Base-by-base conservation (phyloP, 2,113 vertebrate genomes). In the Aspiorhynchus laticeps region DNA sequence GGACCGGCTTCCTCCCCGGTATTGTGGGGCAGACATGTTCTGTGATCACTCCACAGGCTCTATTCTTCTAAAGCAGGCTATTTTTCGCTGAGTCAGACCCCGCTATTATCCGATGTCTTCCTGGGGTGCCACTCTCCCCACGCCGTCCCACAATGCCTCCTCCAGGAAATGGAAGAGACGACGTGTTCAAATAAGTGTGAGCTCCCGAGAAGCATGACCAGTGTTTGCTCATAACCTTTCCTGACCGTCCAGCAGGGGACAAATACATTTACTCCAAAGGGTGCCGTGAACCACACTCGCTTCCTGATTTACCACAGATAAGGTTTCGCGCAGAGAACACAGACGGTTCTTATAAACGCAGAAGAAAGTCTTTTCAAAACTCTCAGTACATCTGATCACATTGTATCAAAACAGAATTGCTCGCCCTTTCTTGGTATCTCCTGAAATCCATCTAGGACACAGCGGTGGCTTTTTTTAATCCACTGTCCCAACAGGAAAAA, bases 141-240 rank as follows among this genome's bases (percentile, higher is more conserved):
- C 51, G 24, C 86, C 26, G n/a, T 59, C 91, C 28, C 67, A 87
- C 89, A 85, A 82, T 87, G 69, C 85, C 87, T 87, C 71, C 86
- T 88, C 74, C 89, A 88, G 90, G 89, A 86, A 87, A 90, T 76
- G 83, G 48, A 85, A 83, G 89, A 86, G 90, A 90, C 90, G 93
- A 93, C 93, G 91, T 92, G 87, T 90, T 92, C 93, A 93, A 95
- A 94, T 94, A 93, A 93, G 93, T 94, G 92, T 90, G 92, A 94
- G 90, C 88, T 89, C 69, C 12, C 69, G 80, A 91, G 85, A 88
- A 85, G 74, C 88, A 86, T 81, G 85, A 71, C 12, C 14, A 84
- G 7, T 86, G 53, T 73, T 75, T 81, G 80, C 73, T 85, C 78
- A 41, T 84, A 88, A 80, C 48, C 79, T 88, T 85, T 53, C 80